Conservation (phyloP, 2,797 vertebrate genomes). For the Benthosema pterotum region DNA sequence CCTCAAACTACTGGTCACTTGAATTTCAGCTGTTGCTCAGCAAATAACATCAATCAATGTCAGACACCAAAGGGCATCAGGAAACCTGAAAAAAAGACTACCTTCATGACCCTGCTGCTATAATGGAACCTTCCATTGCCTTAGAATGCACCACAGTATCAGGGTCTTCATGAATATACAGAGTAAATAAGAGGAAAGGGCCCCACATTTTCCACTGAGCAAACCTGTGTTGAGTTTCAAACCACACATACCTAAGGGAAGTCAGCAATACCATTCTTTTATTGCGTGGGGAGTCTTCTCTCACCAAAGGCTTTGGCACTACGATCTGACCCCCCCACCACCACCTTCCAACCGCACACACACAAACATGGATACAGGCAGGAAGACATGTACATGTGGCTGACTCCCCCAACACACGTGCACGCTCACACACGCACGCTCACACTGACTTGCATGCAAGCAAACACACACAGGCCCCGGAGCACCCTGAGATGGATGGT, state of each 20-base stretch:
- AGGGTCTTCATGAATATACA: constrained; percentile 62
- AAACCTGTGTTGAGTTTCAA: constrained; percentile 79
- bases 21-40: constrained; percentile 16
- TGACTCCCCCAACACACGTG: background rate
- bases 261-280: constrained; percentile 75
- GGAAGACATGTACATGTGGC: constrained; percentile 14
- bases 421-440: constrained; percentile 1
- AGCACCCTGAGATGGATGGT: constrained; percentile 65
- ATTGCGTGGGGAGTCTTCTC: constrained; percentile 71
- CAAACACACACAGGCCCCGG: constrained; percentile 1
- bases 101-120: constrained; percentile 13
- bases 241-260: constrained; percentile 76
- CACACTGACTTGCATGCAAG: background rate
- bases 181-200: constrained; percentile 62
- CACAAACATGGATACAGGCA: constrained; percentile 24
- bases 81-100: constrained; percentile 43
- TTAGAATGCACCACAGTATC: constrained; percentile 46
- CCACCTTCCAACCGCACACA: background rate
- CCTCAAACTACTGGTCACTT: constrained; percentile 14
- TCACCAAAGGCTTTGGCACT: constrained; percentile 63
- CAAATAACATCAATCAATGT: constrained; percentile 24
- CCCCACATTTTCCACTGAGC: constrained; percentile 63
- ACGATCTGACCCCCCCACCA: constrained; percentile 30
- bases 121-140: constrained; percentile 26
- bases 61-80: constrained; percentile 31